Evolutionary conservation across 2,797 vertebrate genomes (phyloP).

Genomic region (Aphelocoma californica): DNA sequence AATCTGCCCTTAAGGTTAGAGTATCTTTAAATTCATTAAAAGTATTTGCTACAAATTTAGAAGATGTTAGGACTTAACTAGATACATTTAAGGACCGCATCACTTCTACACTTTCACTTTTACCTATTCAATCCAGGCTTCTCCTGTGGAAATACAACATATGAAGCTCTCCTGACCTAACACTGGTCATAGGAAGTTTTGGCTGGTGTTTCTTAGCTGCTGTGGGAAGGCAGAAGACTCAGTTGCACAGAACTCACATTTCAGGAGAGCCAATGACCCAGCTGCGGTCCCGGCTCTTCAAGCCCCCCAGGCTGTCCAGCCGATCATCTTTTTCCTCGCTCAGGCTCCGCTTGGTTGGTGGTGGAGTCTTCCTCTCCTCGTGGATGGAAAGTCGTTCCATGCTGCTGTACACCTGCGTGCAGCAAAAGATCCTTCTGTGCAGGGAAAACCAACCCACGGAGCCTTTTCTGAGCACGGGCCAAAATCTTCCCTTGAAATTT

Average conservation of each 20-base stretch:
- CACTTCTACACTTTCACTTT: background rate
- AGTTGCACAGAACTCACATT: slow-evolving; percentile 81
- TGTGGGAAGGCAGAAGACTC: background rate
- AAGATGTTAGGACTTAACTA: background rate
- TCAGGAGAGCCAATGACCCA: slow-evolving; percentile 96
- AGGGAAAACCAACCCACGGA: background rate
- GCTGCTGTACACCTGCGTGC: slow-evolving; percentile 90
- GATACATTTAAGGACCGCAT: background rate
- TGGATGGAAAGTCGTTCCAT: slow-evolving; percentile 95
- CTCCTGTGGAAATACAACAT: background rate
- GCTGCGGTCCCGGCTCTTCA: slow-evolving; percentile 87
- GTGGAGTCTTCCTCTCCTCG: slow-evolving; percentile 87
- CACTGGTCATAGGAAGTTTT: background rate
- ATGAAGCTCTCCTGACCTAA: background rate
- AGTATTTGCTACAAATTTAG: background rate
- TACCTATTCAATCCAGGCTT: background rate
- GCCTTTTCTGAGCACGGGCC: background rate
- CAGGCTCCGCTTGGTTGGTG: slow-evolving; percentile 91
- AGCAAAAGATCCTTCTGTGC: background rate
- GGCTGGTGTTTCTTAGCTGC: background rate
- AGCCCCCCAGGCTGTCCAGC: slow-evolving; percentile 82
- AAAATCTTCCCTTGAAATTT: background rate
- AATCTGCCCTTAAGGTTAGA: background rate
- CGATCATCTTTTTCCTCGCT: slow-evolving; percentile 93
- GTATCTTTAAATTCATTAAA: background rate